Percentiles rank a stretch among this genome's conserved stretches.
phyloP scores from a whole-genome alignment of 2,888 invertebrate genomes.

The Diaphora mendica region DNA sequence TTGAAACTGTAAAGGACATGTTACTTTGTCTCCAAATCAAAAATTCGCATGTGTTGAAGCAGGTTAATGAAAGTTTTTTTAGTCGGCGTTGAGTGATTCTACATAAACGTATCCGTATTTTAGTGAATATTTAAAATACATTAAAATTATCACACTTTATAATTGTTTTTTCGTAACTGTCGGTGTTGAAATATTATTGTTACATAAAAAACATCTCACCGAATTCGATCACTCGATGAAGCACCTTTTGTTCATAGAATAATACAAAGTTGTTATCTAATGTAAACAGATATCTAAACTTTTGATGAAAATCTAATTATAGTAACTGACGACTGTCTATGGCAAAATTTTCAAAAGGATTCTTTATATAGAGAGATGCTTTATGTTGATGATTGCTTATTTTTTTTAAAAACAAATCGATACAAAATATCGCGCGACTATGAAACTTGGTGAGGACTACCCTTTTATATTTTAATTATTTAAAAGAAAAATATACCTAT shows the following conservation, averaged over 20 bases:
- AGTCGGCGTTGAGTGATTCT: background rate
- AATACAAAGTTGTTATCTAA: background rate
- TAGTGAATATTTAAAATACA: background rate
- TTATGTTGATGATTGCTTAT: too few species aligned
- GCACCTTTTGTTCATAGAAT: background rate
- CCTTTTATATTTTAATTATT: too few species aligned
- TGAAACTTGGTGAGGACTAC: too few species aligned
- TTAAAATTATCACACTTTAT: background rate
- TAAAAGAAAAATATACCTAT: too few species aligned
- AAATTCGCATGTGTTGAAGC: background rate
- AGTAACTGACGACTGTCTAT: background rate
- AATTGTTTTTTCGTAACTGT: too few species aligned
- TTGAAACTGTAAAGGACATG: background rate
- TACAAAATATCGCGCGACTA: too few species aligned
- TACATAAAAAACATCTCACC: background rate
- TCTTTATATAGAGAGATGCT: too few species aligned
- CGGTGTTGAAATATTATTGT: background rate
- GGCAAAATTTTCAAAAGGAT: background rate
- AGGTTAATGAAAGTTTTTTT: background rate
- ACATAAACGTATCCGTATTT: background rate
- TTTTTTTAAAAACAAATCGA: too few species aligned
- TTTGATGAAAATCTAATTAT: background rate
- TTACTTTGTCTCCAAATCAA: background rate
- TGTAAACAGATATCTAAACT: background rate
- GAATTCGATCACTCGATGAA: background rate